Base-by-base conservation (phyloP, 2,888 invertebrate genomes). In the Platycnemis pennipes region DNA sequence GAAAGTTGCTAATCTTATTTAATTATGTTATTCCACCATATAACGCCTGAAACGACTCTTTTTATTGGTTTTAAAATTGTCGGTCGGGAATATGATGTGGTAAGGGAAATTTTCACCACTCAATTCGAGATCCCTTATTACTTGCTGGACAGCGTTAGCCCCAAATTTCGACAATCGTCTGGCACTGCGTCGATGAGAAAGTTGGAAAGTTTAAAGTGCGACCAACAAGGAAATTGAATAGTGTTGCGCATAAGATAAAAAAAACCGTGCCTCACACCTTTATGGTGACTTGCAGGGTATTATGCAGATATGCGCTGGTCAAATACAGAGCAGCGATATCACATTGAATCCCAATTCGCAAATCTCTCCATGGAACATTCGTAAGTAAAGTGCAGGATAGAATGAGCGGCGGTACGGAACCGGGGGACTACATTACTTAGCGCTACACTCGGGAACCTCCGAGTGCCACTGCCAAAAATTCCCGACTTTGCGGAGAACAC, bases 101-200 rank as follows among this genome's bases (percentile, higher is more conserved):
- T 19, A 22, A 16, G 26, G 0, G 7, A 44, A 56, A 63, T 44
- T 16, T 56, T 42, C 3, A 96, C 96, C 94, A 96, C 96, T 11
- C 98, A 97, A 96, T 98, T 97, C 95, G 98, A 99, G 96, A 99
- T 99, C 0, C 98, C 98, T 0, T 98, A 99, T 96, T 97, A 98
- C 88, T 96, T 99, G 45, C 96, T 99, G 88, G 98, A 98, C 95
- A 97, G 96, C 95, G 97, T 98, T 88, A 99, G 99, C 96, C 97
- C 98, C 26, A 97, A 97, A 94, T 99, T 98, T 96, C 97, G 97
- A 94, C 97, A 97, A 95, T 98, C 98, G 0, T 99, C 99, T 96
- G 98, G 98, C 1, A 97, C 98, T 91, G 97, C 97, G 94, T 97
- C 98, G n/a, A 96, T 97, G 95, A 96, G 97, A 91, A 98, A 97